Base-by-base conservation (phyloP, 2,113 vertebrate species). In the Regulus satrapa region DNA sequence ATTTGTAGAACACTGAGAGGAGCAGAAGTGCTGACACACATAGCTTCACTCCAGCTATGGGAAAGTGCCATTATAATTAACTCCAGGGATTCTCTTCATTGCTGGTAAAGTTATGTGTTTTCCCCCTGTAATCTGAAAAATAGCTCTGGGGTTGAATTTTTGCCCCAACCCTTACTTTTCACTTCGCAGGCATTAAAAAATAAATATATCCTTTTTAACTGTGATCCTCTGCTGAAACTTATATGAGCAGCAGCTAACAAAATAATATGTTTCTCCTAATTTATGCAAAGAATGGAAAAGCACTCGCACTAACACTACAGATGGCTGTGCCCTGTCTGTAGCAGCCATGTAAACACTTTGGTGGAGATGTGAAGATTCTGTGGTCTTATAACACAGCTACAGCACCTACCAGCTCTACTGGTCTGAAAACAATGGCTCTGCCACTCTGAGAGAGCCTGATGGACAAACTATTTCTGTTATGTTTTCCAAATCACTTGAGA, bases 11-110 rank as follows among this genome's bases (percentile, higher is more conserved):
- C 80, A 28, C 67, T 83, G 78, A 59, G 91, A 92, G 63, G 3
- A 93, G 45, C 67, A 94, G 82, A 96, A 96, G 75, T 93, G 78
- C 82, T 93, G 85, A 96, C 93, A 92, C 31, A 94, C 25, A 83
- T 46, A 96, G 85, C 81, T 94, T 93, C 67, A 24, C 75, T 88
- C 28, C 75, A 88, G 78, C 71, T 93, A 92, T 74, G 59, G 55
- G 88, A 55, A 93, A 90, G 55, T 58, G 52, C 34, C 2, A 5
- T 74, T 92, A 48, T 48, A 93, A 90, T 95, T 92, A 95, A 92
- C 64, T 89, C 55, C 55, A 84, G 55, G 76, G 64, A 91, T 80
- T 82, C 66, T 97, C 84, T 94, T 95, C 76, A 8, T 55, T 77
- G 31, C 34, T 0, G 5, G 61, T 77, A 80, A 82, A 94, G 90